Evolutionary conservation across 2,797 vertebrate species (phyloP).

Genomic region (Enteromius anoplus): DNA sequence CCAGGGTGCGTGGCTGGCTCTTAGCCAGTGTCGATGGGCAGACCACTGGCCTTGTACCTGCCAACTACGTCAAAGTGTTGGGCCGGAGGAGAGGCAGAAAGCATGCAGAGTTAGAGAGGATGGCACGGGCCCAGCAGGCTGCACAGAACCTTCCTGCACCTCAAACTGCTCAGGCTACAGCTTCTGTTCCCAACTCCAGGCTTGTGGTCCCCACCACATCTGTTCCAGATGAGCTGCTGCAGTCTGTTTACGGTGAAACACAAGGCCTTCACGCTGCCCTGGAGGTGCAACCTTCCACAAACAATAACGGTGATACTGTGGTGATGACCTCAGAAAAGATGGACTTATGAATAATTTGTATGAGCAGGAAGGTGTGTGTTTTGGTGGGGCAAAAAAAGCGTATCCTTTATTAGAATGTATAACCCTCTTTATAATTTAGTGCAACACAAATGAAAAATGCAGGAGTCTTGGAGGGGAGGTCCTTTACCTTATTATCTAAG

Average conservation of each 20-base stretch:
- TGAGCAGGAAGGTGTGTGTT: not conserved
- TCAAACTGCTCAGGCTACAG: constrained; percentile 31
- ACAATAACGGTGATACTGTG: constrained; percentile 50
- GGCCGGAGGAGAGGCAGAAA: constrained; percentile 90
- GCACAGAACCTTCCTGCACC: constrained; percentile 53
- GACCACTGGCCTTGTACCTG: constrained; percentile 89
- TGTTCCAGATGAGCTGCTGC: constrained; percentile 84
- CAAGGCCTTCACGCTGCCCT: constrained; percentile 61
- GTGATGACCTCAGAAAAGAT: constrained; percentile 66
- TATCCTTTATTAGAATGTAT: constrained; percentile 13
- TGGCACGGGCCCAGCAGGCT: constrained; percentile 71
- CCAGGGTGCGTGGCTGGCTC: constrained; percentile 93
- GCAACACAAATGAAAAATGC: not conserved
- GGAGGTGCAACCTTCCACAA: constrained; percentile 47
- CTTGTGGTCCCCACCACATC: constrained; percentile 58
- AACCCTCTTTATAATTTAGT: not conserved
- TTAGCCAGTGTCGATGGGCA: constrained; percentile 92
- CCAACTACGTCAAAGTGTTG: constrained; percentile 94
- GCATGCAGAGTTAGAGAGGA: constrained; percentile 77
- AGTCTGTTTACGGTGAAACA: constrained; percentile 83
- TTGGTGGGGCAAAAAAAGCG: not conserved
- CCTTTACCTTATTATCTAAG: not conserved
- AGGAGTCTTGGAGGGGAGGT: not conserved
- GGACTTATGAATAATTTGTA: constrained; percentile 69
- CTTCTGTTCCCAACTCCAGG: constrained; percentile 49